Base-by-base conservation (phyloP, 2,888 invertebrate species). In the Pseudococcus longispinus region DNA sequence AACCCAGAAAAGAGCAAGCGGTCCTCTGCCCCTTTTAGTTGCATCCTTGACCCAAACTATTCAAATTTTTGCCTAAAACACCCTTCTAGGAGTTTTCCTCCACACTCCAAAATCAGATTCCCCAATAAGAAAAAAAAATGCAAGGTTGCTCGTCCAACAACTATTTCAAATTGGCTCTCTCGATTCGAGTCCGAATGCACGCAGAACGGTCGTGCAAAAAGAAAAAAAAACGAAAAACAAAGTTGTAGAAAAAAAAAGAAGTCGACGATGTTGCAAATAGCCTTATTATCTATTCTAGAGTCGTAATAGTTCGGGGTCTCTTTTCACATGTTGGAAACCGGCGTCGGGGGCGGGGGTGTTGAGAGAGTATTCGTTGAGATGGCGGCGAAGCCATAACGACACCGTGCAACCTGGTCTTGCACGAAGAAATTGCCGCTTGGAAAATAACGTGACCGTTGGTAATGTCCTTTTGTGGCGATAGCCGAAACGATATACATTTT, bases 231-330 rank as follows among this genome's bases (percentile, higher is more conserved):
- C 51, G 86, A 86, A 80, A 86, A 86, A 86, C 37, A 42, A 80
- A 42, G 70, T 29, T 13, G 15, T 1, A 6, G 2, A 32, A 29
- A 65, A 18, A 29, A 80, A 51, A 85, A 86, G 37, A 37, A 55
- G 86, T 86, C 46, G 86, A 29, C 80, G 77, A 51, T 86, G 86
- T 77, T 86, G 86, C 86, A 86, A 86, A 86, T 86, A 86, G 86
- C 86, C 86, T 86, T 80, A 86, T 86, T 86, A 86, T 80, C 74
- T 86, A 86, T 86, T 86, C 86, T 20, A 77, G 5, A 74, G 86
- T 80, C 86, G 86, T 86, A 86, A 70, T 77, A 80, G 77, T 77
- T 80, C 80, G 86, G 44, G 85, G 86, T 86, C 85, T 86, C 85
- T 70, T 85, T 42, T 42, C 29, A 80, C 77, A 80, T 42, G 42